Evolutionary conservation across 2,797 vertebrate species (phyloP), one percentile per base, ranked within the genome.

Genomic region (Eospalax fontanierii): DNA sequence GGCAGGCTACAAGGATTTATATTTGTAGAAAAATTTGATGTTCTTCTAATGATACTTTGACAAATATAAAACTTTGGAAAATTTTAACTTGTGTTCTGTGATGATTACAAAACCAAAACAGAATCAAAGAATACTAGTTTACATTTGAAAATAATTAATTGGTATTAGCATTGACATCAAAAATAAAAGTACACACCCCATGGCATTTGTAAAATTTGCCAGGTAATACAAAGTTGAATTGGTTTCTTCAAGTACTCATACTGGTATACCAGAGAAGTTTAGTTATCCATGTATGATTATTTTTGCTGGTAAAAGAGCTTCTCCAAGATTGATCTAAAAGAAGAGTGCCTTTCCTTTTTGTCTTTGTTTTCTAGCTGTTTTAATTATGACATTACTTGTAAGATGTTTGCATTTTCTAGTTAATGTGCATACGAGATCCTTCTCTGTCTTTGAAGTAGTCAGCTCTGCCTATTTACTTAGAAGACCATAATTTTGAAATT

Each of bases 1-100:
- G 30, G 12, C 93, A 93, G 94, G 54, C 78, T 74, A 57, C 6
- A 61, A 87, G 90, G 86, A 82, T 87, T 96, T 92, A 33, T 70
- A 70, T 96, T 96, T 95, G 40, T 93, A 74, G 68, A 12, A 81
- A 76, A 87, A 71, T 66, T 68, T 91, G 59, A 91, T 18, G 38
- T 93, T 95, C 18, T 95, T 92, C 12, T 92, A 89, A 91, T 90
- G 76, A 73, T 74, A 43, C 10, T 14, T 89, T 81, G 82, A 61
- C 38, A 84, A 46, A 59, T 84, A 4, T 87, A 86, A 96, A 92
- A 18, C 38, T 61, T 26, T 65, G 61, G 59, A 63, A 46, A 63
- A 21, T 33, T 40, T 15, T 65, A 80, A 59, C 50, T 85, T 89
- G 22, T 95, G 4, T 81, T 94, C 15, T 78, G 66, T 11, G 19